Evolutionary conservation across 2,797 vertebrate genomes (phyloP).

Genomic region (Siniperca scherzeri): DNA sequence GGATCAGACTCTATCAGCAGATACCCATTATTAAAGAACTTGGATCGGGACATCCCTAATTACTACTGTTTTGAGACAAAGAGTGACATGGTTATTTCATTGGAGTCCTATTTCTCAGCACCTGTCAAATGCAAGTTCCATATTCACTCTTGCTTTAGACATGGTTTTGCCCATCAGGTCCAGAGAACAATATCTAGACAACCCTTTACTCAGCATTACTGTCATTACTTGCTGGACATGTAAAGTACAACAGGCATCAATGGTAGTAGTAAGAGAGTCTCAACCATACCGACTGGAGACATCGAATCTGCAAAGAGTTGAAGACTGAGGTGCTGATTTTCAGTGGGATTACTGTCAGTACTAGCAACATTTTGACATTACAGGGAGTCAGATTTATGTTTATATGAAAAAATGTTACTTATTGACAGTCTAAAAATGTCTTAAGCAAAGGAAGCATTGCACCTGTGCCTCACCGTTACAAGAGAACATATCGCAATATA

Average conservation of each 20-base stretch:
- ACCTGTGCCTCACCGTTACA: not conserved
- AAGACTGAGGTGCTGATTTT: not conserved
- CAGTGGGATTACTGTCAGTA: not conserved
- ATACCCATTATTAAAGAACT: too few relatives aligned
- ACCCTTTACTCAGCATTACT: not conserved
- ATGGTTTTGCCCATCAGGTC: not conserved
- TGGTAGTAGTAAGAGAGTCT: not conserved
- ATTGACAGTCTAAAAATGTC: not conserved
- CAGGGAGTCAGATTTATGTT: not conserved
- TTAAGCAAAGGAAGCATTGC: not conserved
- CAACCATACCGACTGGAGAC: not conserved
- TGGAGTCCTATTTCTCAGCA: too few relatives aligned
- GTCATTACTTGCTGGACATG: not conserved
- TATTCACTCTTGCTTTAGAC: not conserved
- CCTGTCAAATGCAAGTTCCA: not conserved
- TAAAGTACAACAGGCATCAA: not conserved
- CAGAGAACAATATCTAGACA: not conserved
- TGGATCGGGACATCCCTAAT: not conserved
- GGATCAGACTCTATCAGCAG: not conserved
- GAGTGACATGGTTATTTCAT: too few relatives aligned
- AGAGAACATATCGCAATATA: not conserved
- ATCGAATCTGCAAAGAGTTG: not conserved
- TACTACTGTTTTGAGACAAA: not conserved
- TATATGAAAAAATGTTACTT: not conserved
- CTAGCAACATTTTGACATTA: not conserved